phyloP scores from a whole-genome alignment of 2,797 vertebrate genomes.

The Periophthalmus magnuspinnatus region DNA sequence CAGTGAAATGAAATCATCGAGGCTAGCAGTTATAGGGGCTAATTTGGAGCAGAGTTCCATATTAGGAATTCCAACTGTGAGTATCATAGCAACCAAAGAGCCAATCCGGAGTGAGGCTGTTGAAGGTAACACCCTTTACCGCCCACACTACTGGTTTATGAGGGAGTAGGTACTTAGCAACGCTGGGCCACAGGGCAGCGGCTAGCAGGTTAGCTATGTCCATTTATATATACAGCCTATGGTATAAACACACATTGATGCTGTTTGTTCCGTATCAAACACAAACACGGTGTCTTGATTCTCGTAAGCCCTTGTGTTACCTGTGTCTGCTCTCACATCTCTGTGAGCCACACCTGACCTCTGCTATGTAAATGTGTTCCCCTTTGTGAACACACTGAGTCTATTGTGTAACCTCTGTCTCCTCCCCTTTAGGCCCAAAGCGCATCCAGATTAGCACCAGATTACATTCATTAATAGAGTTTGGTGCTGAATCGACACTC shows the following conservation, averaged over 20 bases:
- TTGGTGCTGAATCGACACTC: constrained; percentile 9
- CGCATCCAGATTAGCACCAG: constrained; percentile 17
- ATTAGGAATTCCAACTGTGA: too few relatives aligned
- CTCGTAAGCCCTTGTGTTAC: constrained; percentile 14
- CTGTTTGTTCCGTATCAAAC: neutral
- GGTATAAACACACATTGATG: neutral
- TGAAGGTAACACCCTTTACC: too few relatives aligned
- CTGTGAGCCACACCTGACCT: constrained; percentile 59
- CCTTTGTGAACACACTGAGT: constrained; percentile 47
- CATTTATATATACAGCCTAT: too few relatives aligned
- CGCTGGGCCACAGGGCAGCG: too few relatives aligned
- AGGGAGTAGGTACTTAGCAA: too few relatives aligned
- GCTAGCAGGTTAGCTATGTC: too few relatives aligned
- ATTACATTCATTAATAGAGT: constrained; percentile 22
- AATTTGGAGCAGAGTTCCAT: too few relatives aligned
- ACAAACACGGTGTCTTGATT: constrained; percentile 3
- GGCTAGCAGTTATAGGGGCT: too few relatives aligned
- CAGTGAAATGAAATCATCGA: too few relatives aligned
- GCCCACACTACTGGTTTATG: too few relatives aligned
- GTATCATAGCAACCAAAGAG: too few relatives aligned
- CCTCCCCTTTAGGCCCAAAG: neutral
- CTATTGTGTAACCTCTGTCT: constrained; percentile 58
- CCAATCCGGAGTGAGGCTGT: too few relatives aligned
- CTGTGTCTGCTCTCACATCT: constrained; percentile 53
- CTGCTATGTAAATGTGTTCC: constrained; percentile 67